Evolutionary conservation across 2,888 invertebrate species (phyloP), one percentile per base, ranked within the genome.

Genomic region (Coelopa pilipes): DNA sequence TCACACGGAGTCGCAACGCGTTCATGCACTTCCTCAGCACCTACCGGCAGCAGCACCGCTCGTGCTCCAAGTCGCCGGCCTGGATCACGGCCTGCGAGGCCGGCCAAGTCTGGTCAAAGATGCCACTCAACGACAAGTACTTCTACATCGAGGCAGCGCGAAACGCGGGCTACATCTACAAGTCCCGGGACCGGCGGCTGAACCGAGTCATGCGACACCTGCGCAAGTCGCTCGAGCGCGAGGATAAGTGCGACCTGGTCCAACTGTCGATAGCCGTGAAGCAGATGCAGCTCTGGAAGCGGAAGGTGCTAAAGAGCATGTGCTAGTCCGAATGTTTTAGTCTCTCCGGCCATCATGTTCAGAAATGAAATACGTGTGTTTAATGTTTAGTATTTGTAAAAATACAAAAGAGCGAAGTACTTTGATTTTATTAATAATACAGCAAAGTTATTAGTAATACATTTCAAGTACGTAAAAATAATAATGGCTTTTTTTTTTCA

Each of bases 241-340:
- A 73, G 0, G 53, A 60, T 2, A 72, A 72, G 15, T 49, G 73
- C 13, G 69, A 77, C 60, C n/a, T 74, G 67, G 4, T 70, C n/a
- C 57, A 76, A 10, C 57, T 78, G n/a, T 67, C 76, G n/a, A 3
- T 60, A 19, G 76, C 76, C 19, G 75, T 78, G 12, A 77, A 76
- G 45, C 73, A 75, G 47, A 71, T 77, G 76, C 71, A 74, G 21
- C 47, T 74, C n/a, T 78, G 78, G 78, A 76, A 78, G 55, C 74
- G 75, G 11, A 68, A 62, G 49, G 49, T 49, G 7, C 24, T 75
- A 34, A 21, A 49, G 24, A 49, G 47, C n/a, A 60, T 70, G 24
- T 50, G 19, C 9, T 13, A 21, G 34, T 34, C 34, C 34, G 7
- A 34, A 34, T 34, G 34, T 34, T 34, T 34, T 34, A 2, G 2